These are phyloP conservation scores for Nomia melanderi DNA, from an alignment of 1,140 invertebrate genomes.

Conservation along the genomic window DNA sequence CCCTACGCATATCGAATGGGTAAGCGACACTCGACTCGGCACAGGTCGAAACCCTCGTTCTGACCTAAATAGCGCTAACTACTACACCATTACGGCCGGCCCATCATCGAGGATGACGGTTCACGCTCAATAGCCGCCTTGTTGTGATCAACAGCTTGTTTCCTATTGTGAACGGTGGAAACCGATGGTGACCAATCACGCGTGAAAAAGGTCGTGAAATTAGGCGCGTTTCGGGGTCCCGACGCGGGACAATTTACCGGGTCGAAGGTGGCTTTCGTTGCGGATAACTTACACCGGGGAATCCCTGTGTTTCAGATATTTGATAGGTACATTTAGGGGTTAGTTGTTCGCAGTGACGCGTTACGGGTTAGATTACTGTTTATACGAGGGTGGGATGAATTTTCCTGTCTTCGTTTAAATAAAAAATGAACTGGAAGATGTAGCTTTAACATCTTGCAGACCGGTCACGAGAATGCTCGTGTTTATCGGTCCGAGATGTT, in stretches of 20 bases:
- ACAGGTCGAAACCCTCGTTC: slow-evolving; percentile 12
- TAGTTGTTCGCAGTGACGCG: background rate
- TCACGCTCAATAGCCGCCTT: slow-evolving; percentile 26
- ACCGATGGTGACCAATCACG: slow-evolving; percentile 20
- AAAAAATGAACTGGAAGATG: too few relatives aligned
- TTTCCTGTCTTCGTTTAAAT: too few relatives aligned
- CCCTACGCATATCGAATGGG: slow-evolving; percentile 73
- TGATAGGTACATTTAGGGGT: background rate
- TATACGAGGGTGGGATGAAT: too few relatives aligned
- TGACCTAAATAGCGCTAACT: slow-evolving; percentile 42
- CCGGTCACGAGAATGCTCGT: too few relatives aligned
- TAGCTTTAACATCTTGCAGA: too few relatives aligned
- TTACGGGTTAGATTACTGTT: slow-evolving; percentile 8
- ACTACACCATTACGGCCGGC: slow-evolving; percentile 33
- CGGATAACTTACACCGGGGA: slow-evolving; percentile 3
- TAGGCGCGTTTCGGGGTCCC: slow-evolving; percentile 25
- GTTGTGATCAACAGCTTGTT: slow-evolving; percentile 55
- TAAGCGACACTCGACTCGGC: slow-evolving; percentile 55
- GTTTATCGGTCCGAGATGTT: too few relatives aligned
- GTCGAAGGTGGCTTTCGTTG: slow-evolving; percentile 28
- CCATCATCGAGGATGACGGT: slow-evolving; percentile 35
- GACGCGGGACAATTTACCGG: background rate
- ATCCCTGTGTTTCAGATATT: too few relatives aligned
- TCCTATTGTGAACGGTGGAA: slow-evolving; percentile 24
- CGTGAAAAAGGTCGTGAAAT: slow-evolving; percentile 58